Evolutionary conservation across 2,888 invertebrate species (phyloP).

Genomic region (Eupithecia tripunctaria): DNA sequence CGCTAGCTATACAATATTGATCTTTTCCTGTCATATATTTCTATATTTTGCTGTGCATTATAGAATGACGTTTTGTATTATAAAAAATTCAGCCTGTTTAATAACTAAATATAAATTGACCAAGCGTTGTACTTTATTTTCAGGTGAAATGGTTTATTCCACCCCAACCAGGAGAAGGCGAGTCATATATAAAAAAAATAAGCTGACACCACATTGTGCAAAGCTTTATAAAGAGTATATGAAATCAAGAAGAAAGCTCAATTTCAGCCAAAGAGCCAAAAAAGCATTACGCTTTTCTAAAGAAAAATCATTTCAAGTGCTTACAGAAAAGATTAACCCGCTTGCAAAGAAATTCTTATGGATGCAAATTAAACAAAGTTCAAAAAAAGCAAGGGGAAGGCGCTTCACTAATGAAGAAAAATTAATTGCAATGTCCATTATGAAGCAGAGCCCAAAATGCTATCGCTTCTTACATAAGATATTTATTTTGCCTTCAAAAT

Average conservation of each 20-base stretch:
- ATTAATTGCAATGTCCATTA: constrained; percentile 19
- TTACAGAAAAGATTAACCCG: neutral
- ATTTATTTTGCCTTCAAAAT: constrained; percentile 16
- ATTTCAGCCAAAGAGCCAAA: neutral
- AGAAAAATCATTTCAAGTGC: neutral
- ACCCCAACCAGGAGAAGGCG: too few species aligned
- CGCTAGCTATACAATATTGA: too few species aligned
- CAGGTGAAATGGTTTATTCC: too few species aligned
- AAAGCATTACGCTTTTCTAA: neutral
- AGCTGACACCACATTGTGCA: neutral
- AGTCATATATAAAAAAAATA: too few species aligned
- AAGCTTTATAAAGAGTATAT: neutral
- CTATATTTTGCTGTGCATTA: too few species aligned
- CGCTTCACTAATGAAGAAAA: constrained; percentile 18
- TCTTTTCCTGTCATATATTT: too few species aligned
- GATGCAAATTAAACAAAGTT: neutral
- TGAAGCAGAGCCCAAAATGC: constrained; percentile 25
- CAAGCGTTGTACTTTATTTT: too few species aligned
- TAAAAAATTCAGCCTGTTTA: too few species aligned
- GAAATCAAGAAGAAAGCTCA: too few species aligned
- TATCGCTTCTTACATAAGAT: constrained; percentile 19
- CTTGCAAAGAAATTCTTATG: neutral
- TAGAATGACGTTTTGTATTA: too few species aligned
- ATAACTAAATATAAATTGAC: too few species aligned
- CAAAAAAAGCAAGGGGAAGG: neutral